Evolutionary conservation across 2,113 vertebrate species (phyloP).

Genomic region (Eptesicus fuscus): DNA sequence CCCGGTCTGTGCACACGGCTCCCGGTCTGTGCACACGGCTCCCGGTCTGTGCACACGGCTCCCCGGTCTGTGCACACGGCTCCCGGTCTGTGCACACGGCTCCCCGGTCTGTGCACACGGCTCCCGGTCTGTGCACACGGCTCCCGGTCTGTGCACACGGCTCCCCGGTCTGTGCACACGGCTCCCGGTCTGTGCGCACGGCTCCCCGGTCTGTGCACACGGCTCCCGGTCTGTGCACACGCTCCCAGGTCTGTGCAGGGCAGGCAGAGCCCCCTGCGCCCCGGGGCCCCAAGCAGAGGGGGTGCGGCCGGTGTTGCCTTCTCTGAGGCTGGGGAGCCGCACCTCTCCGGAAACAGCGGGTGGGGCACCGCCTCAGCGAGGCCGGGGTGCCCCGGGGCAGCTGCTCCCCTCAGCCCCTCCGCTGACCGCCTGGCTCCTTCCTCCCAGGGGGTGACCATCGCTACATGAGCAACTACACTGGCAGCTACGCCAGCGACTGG

Average conservation of each 20-base stretch:
- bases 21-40: no score
- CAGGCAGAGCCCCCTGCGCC: not conserved
- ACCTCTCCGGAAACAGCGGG: not conserved
- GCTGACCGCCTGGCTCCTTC: not conserved
- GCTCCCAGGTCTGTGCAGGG: not conserved
- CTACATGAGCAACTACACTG: conserved; percentile 81
- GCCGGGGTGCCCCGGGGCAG: no score
- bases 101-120: fast-evolving
- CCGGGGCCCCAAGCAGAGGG: not conserved
- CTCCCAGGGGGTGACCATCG: conserved; percentile 79
- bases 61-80: no score
- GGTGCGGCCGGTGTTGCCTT: fast-evolving
- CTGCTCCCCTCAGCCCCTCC: not conserved
- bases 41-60: no score
- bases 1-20: not conserved
- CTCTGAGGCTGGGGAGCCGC: not conserved
- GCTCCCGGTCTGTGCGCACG: no score
- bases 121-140: fast-evolving
- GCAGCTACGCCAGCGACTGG: conserved; percentile 82
- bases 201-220: no score
- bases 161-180: no score
- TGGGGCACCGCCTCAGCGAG: not conserved
- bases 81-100: no score
- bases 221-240: no score
- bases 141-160: not conserved